Base-by-base conservation (phyloP, 2,888 invertebrate species). In the Sesia bembeciformis region DNA sequence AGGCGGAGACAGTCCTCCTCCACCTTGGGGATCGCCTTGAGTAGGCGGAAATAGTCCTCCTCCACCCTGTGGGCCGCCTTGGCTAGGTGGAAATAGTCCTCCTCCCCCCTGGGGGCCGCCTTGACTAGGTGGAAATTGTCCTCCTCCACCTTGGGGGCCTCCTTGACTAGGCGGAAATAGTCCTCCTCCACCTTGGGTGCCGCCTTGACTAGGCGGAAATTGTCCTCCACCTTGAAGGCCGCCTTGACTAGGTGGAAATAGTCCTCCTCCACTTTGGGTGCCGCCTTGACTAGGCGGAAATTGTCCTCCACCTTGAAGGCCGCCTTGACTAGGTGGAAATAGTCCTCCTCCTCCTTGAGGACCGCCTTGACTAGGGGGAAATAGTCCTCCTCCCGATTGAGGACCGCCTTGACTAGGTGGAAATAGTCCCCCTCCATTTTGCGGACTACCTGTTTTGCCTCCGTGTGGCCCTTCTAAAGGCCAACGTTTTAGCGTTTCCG, bases 401-500 rank as follows among this genome's bases (percentile, higher is more conserved):
- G 71, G 70, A 40, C 6, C 40, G 8, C 53, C 49, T 46, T 39
- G 49, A 38, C 50, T 8, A 4, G 50, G 39, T 52, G 23, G 49
- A 49, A 39, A 51, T 41, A n/a, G n/a, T 57, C 39, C 55, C 49
- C 41, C 56, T 53, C 40, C 40, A 8, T 40, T 50, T 39, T 49
- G 8, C 4, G 23, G 39, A 4, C 39, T 39, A 51, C n/a, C 23
- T 7, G 8, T 46, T 8, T 8, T 3, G n/a, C 5, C 39, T 40
- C 46, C 53, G 53, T 39, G n/a, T 23, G 23, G 23, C 5, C n/a
- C 5, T 53, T 40, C 40, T 51, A 39, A 39, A 42, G 51, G 40
- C n/a, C 54, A 40, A 6, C 68, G 74, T 53, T 72, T 70, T 54
- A 81, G 63, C 60, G 62, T 83, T 57, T 70, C 77, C 3, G 66